Percentiles rank a stretch among this genome's conserved stretches.
phyloP scores from a whole-genome alignment of 2,888 invertebrate species.

The Temnothorax unifasciatus region DNA sequence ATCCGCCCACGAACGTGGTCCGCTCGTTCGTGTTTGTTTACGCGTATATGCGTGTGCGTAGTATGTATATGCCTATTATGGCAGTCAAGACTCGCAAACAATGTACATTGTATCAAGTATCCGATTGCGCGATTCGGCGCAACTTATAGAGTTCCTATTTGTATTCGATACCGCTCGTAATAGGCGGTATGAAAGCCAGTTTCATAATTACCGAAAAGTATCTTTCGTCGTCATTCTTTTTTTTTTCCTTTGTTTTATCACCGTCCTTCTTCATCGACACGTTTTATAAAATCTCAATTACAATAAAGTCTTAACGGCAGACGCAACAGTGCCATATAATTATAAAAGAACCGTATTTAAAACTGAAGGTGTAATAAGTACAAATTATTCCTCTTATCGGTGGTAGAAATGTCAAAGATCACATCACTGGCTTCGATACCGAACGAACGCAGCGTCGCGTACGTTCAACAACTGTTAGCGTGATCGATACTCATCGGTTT shows the following conservation, averaged over 20 bases:
- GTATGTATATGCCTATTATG: conserved; percentile 54
- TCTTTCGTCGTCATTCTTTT: conserved; percentile 8
- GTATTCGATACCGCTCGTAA: conserved; percentile 38
- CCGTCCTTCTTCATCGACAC: not conserved
- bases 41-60: conserved; percentile 33
- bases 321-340: conserved; percentile 55
- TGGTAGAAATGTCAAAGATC: conserved; percentile 67
- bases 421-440: conserved; percentile 41
- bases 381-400: conserved; percentile 66
- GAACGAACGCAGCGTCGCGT: conserved; percentile 47
- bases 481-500: conserved; percentile 67
- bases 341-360: conserved; percentile 51
- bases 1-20: conserved; percentile 59
- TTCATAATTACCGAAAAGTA: conserved; percentile 44
- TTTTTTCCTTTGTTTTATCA: conserved; percentile 2
- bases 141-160: conserved; percentile 41
- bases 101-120: conserved; percentile 54
- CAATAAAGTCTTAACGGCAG: conserved; percentile 58
- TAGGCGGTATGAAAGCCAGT: conserved; percentile 56
- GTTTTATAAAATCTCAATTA: conserved; percentile 56
- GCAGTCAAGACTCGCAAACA: conserved; percentile 56
- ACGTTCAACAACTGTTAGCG: conserved; percentile 60
- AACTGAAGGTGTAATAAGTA: conserved; percentile 53
- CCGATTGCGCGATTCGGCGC: conserved; percentile 38
- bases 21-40: conserved; percentile 61